Base-by-base conservation (phyloP, 2,888 invertebrate species). In the Campopleginae sp. region DNA sequence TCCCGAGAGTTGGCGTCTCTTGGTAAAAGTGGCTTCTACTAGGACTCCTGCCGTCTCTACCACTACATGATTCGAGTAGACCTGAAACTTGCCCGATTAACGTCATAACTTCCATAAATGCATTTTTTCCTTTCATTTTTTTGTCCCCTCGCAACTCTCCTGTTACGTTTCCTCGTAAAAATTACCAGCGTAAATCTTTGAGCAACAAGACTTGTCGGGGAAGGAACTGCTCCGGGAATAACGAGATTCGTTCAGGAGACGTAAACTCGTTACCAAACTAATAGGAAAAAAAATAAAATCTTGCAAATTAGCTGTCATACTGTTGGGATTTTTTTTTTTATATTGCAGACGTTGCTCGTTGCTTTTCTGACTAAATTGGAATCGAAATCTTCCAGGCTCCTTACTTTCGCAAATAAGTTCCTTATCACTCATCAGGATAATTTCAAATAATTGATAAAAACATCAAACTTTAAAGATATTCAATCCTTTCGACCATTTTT, bases 61-160 rank as follows among this genome's bases (percentile, higher is more conserved):
- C 7, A 65, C 71, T 74, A n/a, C 14, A 70, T 70, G 44, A 44
- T 48, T 63, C 46, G 54, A 76, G 63, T 14, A 17, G 72, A 61
- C 68, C 77, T 51, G 33, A 80, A 84, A 84, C 66, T 84, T 84
- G 80, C 6, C 54, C 84, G 80, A 84, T 84, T 84, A 80, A 80
- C 77, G 76, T 80, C 84, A 80, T 66, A 80, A 84, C 77, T 80
- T 77, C 54, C 61, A 66, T 33, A 74, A 74, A 78, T 74, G 33
- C 51, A 74, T 68, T 74, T 74, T 74, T 68, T 74, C 72, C 10
- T 42, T 31, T 23, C 19, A 31, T 63, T 66, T 44, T 48, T 65
- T 33, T 48, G 63, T 48, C 65, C 42, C 27, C 19, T 65, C 31
- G 17, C 42, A 12, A 31, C 54, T 66, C 66, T 42, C 66, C 66